phyloP scores from a whole-genome alignment of 2,797 vertebrate genomes.

The Eleutherodactylus coqui region DNA sequence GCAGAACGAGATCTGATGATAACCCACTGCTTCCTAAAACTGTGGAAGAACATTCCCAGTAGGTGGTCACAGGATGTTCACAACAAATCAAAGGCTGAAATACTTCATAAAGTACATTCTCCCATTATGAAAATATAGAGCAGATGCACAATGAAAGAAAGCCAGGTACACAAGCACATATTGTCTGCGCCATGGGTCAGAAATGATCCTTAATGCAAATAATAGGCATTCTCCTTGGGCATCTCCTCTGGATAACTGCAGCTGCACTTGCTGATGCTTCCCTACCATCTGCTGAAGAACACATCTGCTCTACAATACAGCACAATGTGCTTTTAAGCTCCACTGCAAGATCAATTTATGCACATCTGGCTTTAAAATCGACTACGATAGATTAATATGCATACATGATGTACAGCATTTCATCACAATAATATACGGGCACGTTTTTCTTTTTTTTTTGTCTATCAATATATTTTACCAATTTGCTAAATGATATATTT shows the following conservation, averaged over 20 bases:
- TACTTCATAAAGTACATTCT: not conserved
- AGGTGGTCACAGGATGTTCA: not conserved
- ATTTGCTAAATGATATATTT: conserved; percentile 40
- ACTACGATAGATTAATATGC: conserved; percentile 21
- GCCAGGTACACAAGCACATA: not conserved
- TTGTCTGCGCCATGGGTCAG: not conserved
- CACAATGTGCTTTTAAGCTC: not conserved
- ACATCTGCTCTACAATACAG: conserved; percentile 37
- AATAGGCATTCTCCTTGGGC: not conserved
- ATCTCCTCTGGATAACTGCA: not conserved
- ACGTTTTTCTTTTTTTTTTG: not conserved
- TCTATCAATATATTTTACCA: conserved; percentile 11
- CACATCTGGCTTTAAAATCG: conserved; percentile 18
- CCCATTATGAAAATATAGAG: not conserved
- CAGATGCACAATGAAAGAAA: not conserved
- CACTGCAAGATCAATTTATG: not conserved
- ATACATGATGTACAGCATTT: not conserved
- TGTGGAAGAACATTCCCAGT: not conserved
- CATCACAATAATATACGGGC: conserved; percentile 6
- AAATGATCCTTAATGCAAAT: not conserved
- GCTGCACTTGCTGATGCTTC: conserved; percentile 28
- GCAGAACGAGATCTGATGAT: not conserved
- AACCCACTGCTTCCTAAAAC: not conserved
- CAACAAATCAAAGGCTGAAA: not conserved
- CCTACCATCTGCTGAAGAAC: not conserved